Base-by-base conservation (phyloP, 2,797 vertebrate species). In the Enteromius treurensis region DNA sequence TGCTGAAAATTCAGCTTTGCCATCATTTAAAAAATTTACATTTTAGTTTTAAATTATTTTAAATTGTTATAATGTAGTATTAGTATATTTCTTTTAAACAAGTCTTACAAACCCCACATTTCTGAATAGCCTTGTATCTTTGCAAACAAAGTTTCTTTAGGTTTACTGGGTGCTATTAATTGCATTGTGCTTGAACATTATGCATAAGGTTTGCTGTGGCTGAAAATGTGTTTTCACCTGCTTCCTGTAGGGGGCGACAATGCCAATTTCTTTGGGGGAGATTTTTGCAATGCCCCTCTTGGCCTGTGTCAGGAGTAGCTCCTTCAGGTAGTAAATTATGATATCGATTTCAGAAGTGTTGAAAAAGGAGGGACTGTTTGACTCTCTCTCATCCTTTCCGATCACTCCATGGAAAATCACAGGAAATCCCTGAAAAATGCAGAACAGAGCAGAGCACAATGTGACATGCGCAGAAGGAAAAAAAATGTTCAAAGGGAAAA, bases 191-290 rank as follows among this genome's bases (percentile, higher is more conserved):
- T 55, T 53, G 5, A 9, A 8, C 1, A 8, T n/a, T 70, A 9
- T 26, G 13, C n/a, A 71, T 32, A 8, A 11, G 4, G 15, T 49
- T 73, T 49, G 45, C 14, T 29, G 23, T 45, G 11, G 8, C 42
- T 2, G 23, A 71, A 74, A 34, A 53, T 6, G 5, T 7, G 53
- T 51, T 47, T 89, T 74, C 67, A 98, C 97, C 96, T 99, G 97
- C 86, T 97, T 99, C 88, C 97, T 96, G 92, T 98, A 99, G 37
- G 98, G 98, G 68, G 98, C 92, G 81, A 99, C 98, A 89, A 99
- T 94, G 32, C 98, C 97, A 0, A 99, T 94, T 1, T 97, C 96
- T 86, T 29, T 91, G 42, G 97, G 94, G 0, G 87, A 79, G 83
- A 97, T 87, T 0, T 29, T 91, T 2, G 89, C 81, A 74, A 92